These are phyloP conservation scores for Brachyptera risi DNA, from an alignment of 2,888 invertebrate species.

Conservation along the genomic window DNA sequence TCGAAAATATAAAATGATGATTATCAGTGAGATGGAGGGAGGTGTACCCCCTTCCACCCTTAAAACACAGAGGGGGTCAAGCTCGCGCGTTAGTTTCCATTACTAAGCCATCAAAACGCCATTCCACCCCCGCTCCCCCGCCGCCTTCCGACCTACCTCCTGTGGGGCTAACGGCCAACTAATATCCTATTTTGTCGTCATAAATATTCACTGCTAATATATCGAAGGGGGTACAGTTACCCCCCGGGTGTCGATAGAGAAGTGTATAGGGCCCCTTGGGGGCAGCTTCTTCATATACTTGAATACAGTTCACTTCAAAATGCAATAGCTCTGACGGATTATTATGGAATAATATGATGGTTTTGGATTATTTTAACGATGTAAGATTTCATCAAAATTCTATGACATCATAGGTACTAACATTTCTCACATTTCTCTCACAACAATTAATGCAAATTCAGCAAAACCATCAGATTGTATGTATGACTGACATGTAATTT, in stretches of 20 bases:
- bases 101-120: constrained; percentile 30
- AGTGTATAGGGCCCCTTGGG: too few species aligned
- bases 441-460: too few species aligned
- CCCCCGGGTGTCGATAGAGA: too few species aligned
- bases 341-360: neutral
- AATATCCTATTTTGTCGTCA: constrained; percentile 33
- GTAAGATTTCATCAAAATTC: too few species aligned
- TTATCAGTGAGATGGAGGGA: too few species aligned
- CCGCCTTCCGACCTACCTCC: neutral
- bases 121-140: constrained; percentile 19
- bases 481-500: too few species aligned
- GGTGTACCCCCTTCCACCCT: neutral
- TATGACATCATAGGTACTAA: too few species aligned
- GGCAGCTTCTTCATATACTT: too few species aligned
- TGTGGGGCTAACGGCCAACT: constrained; percentile 23
- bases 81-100: constrained; percentile 28
- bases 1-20: too few species aligned
- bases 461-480: too few species aligned
- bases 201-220: constrained; percentile 29
- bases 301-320: neutral
- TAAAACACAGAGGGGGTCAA: constrained; percentile 22
- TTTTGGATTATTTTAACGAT: neutral
- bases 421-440: too few species aligned
- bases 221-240: neutral
- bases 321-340: neutral